Conservation (phyloP, 1,140 invertebrate species). For the Gonatopus flavifemur region DNA sequence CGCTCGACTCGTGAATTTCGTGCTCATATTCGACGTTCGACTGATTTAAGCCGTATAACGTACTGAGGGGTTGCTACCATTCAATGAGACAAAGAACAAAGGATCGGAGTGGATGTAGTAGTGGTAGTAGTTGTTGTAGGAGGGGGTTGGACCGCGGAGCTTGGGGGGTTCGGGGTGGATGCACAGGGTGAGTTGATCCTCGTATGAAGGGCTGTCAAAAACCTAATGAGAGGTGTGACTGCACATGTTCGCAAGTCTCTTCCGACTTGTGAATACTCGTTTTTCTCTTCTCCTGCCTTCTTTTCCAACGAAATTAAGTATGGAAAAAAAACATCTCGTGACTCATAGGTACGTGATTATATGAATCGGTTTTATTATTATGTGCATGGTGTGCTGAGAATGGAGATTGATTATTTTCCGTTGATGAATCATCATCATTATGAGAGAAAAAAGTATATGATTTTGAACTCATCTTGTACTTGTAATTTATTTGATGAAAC, state of each 20-base stretch:
- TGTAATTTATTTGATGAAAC: too few relatives aligned
- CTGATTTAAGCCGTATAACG: constrained; percentile 42
- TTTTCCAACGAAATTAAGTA: constrained; percentile 42
- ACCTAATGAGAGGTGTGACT: constrained; percentile 61
- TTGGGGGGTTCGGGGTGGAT: constrained; percentile 43
- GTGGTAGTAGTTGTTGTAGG: constrained; percentile 40
- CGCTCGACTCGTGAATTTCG: constrained; percentile 37
- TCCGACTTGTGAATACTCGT: constrained; percentile 51
- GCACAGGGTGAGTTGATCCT: constrained; percentile 54
- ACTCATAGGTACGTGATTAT: too few relatives aligned
- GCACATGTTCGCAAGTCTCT: constrained; percentile 54
- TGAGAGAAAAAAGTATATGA: too few relatives aligned
- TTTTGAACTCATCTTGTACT: too few relatives aligned
- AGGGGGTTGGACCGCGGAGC: too few relatives aligned
- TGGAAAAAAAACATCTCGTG: too few relatives aligned
- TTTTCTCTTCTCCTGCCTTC: too few relatives aligned
- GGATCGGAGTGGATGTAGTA: constrained; percentile 43
- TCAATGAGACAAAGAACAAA: constrained; percentile 56
- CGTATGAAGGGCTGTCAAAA: constrained; percentile 60
- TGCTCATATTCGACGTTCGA: constrained; percentile 41
- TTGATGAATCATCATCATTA: too few relatives aligned
- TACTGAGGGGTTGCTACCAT: constrained; percentile 45
- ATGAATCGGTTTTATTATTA: too few relatives aligned
- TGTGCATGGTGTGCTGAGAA: too few relatives aligned
- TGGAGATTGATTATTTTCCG: too few relatives aligned